phyloP scores from a whole-genome alignment of 2,888 invertebrate species.

The Dilophus febrilis region DNA sequence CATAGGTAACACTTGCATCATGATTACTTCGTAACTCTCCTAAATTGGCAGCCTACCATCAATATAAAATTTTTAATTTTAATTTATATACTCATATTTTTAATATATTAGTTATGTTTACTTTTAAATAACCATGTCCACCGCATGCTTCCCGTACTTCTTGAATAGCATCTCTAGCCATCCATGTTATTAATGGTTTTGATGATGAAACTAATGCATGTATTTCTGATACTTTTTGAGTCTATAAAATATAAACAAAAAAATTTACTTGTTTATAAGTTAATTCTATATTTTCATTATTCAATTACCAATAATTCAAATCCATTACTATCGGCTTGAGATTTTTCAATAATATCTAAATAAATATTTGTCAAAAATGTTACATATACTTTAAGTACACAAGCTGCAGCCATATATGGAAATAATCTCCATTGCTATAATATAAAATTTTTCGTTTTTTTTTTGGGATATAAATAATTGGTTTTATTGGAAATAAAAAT shows the following conservation, averaged over 20 bases:
- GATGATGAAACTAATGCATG: slow-evolving; percentile 46
- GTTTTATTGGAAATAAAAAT: too few relatives aligned
- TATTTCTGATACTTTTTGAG: slow-evolving; percentile 37
- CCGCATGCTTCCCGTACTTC: slow-evolving; percentile 75
- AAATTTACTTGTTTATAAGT: background rate
- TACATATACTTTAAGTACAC: slow-evolving; percentile 43
- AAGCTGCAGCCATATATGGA: slow-evolving; percentile 49
- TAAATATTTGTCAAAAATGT: slow-evolving; percentile 46
- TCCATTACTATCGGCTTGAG: slow-evolving; percentile 30
- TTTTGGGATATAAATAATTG: too few relatives aligned
- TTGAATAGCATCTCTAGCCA: slow-evolving; percentile 57
- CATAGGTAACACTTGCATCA: slow-evolving; percentile 82
- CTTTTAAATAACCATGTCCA: slow-evolving; percentile 59
- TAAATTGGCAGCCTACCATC: slow-evolving; percentile 50
- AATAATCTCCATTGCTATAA: slow-evolving; percentile 55
- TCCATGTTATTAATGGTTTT: slow-evolving; percentile 57
- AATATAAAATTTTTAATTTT: background rate
- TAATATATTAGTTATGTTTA: background rate
- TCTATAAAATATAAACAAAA: slow-evolving; percentile 12
- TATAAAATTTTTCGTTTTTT: too few relatives aligned
- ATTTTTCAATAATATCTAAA: slow-evolving; percentile 48
- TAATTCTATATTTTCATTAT: background rate
- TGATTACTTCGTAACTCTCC: slow-evolving; percentile 72
- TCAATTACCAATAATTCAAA: slow-evolving; percentile 26
- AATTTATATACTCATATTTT: background rate